phyloP scores from a whole-genome alignment of 2,888 invertebrate species.

The Lepidochitona cinerea region DNA sequence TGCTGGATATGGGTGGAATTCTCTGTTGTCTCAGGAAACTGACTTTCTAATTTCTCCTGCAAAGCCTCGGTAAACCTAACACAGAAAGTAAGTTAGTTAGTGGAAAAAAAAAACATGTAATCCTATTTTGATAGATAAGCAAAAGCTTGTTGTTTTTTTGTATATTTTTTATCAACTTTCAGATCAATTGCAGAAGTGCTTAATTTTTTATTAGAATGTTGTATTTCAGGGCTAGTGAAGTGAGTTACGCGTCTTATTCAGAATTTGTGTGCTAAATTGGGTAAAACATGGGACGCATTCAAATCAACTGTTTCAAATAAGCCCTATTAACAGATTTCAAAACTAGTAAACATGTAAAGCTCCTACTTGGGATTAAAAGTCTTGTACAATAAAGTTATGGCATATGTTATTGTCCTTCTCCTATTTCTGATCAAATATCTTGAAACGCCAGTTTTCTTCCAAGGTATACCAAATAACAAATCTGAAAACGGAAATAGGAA shows the following conservation, averaged over 20 bases:
- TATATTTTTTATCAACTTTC: too few species aligned
- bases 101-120: neutral
- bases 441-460: constrained; percentile 91
- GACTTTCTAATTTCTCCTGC: constrained; percentile 59
- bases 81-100: neutral
- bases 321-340: too few species aligned
- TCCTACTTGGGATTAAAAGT: constrained; percentile 85
- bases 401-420: constrained; percentile 89
- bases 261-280: too few species aligned
- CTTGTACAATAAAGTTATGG: constrained; percentile 88
- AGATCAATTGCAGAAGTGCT: too few species aligned
- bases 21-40: constrained; percentile 58
- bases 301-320: too few species aligned
- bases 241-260: too few species aligned
- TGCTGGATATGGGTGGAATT: constrained; percentile 51
- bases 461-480: constrained; percentile 92
- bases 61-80: constrained; percentile 83
- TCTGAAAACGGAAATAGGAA: constrained; percentile 73
- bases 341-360: too few species aligned
- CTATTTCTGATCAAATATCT: constrained; percentile 87
- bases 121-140: too few species aligned
- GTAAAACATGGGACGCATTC: too few species aligned
- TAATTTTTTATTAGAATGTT: too few species aligned
- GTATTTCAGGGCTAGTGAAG: too few species aligned
- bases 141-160: too few species aligned